Evolutionary conservation across 2,797 vertebrate species (phyloP), one percentile per base, ranked within the genome.

Genomic region (Oophaga sylvatica): DNA sequence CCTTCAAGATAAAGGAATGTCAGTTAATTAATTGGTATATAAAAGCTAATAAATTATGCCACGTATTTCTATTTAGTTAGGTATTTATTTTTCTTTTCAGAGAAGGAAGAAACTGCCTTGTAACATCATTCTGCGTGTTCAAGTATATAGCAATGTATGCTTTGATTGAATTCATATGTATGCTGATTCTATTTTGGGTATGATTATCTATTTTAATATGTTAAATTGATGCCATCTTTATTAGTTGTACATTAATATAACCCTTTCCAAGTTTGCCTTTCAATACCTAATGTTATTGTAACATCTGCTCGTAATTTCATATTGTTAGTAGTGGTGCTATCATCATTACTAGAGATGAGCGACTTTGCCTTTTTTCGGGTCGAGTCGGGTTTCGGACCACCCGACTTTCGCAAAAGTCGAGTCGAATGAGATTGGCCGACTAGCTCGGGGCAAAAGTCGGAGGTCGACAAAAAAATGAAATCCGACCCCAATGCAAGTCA

Each of bases 21-120:
- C 11, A 53, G 11, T 53, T 53, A 53, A 53, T 53, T 53, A 53
- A 53, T 11, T 53, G 8, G 48, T 53, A 53, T 8, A 53, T 67
- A 67, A 22, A 63, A 65, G 11, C 22, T 65, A 10, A 15, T 3
- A 84, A 29, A 29, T 12, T 26, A 29, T 73, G 26, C 53, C 2
- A 29, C 53, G 65, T 41, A 71, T 73, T 31, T 45, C 63, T 48
- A 45, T 41, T 16, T 20, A 19, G 22, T 7, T 83, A 5, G 48
- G 7, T 17, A 1, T 84, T 62, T 77, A 60, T 77, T 31, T 85
- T 62, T 20, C 84, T 75, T 56, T 88, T 88, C 90, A 94, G 93
- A 90, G 93, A 95, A 92, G 93, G 94, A 35, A 79, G 91, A 63
- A 93, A 93, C 83, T 92, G 92, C 80, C 90, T 95, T 35, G 93